Percentiles rank a stretch among this genome's conserved stretches.
Evolutionary conservation across 1,140 invertebrate species (phyloP).

Genomic region (Arctopsyche grandis): DNA sequence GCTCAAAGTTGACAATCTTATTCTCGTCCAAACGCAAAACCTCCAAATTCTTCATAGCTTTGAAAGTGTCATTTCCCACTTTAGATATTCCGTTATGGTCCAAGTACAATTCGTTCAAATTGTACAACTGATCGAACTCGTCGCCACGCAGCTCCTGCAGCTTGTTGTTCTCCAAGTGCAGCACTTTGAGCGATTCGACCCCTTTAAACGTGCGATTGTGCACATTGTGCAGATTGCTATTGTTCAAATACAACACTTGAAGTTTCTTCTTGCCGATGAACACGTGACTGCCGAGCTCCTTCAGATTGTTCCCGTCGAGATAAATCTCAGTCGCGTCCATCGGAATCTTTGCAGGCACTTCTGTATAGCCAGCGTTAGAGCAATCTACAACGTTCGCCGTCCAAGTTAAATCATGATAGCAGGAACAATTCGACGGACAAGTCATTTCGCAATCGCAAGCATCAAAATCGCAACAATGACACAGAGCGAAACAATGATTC

Average conservation of each 20-base stretch:
- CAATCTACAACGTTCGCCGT: conserved; percentile 91
- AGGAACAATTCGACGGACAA: conserved; percentile 86
- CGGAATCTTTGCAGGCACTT: conserved; percentile 81
- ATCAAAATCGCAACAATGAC: conserved; percentile 91
- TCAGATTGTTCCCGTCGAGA: conserved; percentile 86
- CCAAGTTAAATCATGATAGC: conserved; percentile 93
- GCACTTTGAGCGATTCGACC: conserved; percentile 75
- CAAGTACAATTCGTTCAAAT: conserved; percentile 82
- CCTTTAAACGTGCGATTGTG: conserved; percentile 88
- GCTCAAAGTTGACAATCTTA: conserved; percentile 78
- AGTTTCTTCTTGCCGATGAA: conserved; percentile 90
- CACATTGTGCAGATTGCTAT: conserved; percentile 80
- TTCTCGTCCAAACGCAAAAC: conserved; percentile 84
- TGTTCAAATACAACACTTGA: conserved; percentile 83
- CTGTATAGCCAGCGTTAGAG: conserved; percentile 76
- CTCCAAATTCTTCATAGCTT: conserved; percentile 76
- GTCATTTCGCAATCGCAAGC: conserved; percentile 93
- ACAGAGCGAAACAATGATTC: conserved; percentile 88
- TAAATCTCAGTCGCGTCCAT: conserved; percentile 93
- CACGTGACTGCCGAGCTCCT: conserved; percentile 81
- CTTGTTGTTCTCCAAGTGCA: conserved; percentile 87
- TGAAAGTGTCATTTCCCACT: conserved; percentile 82
- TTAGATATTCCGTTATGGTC: conserved; percentile 80
- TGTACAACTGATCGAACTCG: conserved; percentile 79
- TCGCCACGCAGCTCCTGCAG: conserved; percentile 78